Conservation (phyloP, 2,888 invertebrate species). For the Pammene fasciana region DNA sequence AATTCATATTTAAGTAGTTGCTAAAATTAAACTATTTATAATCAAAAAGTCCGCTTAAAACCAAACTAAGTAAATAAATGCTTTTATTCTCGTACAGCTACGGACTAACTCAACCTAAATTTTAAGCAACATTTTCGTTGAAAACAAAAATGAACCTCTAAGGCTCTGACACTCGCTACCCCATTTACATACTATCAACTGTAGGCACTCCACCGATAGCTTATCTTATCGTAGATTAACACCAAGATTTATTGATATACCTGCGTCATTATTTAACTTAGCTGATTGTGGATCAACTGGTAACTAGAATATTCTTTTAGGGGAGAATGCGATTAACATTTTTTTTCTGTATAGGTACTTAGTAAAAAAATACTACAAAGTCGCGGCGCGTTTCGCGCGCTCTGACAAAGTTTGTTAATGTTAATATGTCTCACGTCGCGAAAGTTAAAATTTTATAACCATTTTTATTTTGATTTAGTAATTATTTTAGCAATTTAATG, state of each 20-base stretch:
- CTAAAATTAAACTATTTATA: too few species aligned
- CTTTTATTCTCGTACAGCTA: too few species aligned
- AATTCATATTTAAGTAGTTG: too few species aligned
- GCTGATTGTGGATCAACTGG: constrained; percentile 24
- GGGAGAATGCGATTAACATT: background rate
- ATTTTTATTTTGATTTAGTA: background rate
- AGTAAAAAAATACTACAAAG: too few species aligned
- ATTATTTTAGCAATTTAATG: background rate
- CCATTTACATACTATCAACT: constrained; percentile 40
- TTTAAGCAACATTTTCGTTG: background rate
- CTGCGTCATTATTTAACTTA: constrained; percentile 39
- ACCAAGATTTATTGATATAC: constrained; percentile 39
- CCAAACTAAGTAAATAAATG: too few species aligned
- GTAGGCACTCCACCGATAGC: constrained; percentile 33
- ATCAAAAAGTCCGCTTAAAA: too few species aligned
- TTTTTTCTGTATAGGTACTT: background rate
- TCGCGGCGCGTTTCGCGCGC: too few species aligned
- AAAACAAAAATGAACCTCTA: constrained; percentile 7
- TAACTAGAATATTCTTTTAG: constrained; percentile 4
- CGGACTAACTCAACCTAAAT: too few species aligned
- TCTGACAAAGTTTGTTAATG: too few species aligned
- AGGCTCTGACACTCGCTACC: constrained; percentile 16
- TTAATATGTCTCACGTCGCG: too few species aligned
- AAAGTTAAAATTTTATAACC: background rate
- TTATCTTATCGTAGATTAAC: constrained; percentile 39